phyloP scores from a whole-genome alignment of 2,888 invertebrate genomes.

The Doris montereyensis region DNA sequence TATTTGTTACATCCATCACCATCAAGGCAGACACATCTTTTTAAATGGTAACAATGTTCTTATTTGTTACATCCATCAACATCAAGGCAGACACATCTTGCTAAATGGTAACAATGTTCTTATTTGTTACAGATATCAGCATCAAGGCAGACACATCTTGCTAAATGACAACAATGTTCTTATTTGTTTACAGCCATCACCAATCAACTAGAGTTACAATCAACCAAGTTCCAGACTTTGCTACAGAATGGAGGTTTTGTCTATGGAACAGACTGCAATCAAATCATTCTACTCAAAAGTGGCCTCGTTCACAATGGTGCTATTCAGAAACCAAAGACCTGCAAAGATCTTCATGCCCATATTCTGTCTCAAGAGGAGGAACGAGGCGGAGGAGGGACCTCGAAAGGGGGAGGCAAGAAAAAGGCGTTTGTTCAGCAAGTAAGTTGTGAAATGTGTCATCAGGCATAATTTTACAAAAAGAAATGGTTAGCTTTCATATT shows the following conservation, averaged over 20 bases:
- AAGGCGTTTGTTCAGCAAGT: no score
- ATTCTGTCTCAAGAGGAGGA: no score
- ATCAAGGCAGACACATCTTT: no score
- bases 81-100: no score
- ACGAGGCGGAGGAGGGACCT: slow-evolving; percentile 48
- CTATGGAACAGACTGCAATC: slow-evolving; percentile 33
- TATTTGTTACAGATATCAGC: slow-evolving; percentile 9
- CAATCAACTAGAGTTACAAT: slow-evolving; percentile 30
- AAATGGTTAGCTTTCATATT: neutral
- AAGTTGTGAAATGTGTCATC: neutral
- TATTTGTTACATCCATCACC: no score
- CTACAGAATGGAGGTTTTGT: slow-evolving; percentile 24
- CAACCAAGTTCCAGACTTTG: slow-evolving; percentile 31
- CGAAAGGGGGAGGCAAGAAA: neutral
- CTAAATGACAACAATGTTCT: slow-evolving; percentile 33
- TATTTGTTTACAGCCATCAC: no score
- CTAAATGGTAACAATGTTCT: neutral
- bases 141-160: neutral
- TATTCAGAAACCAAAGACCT: slow-evolving; percentile 43
- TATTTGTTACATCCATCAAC: no score
- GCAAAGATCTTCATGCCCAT: slow-evolving; percentile 47
- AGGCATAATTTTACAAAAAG: neutral
- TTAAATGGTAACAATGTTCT: no score
- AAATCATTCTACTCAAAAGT: slow-evolving; percentile 20
- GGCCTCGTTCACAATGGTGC: slow-evolving; percentile 41